These are phyloP conservation scores for Leucophenga maculata DNA, from an alignment of 2,888 invertebrate genomes.

Conservation along the genomic window DNA sequence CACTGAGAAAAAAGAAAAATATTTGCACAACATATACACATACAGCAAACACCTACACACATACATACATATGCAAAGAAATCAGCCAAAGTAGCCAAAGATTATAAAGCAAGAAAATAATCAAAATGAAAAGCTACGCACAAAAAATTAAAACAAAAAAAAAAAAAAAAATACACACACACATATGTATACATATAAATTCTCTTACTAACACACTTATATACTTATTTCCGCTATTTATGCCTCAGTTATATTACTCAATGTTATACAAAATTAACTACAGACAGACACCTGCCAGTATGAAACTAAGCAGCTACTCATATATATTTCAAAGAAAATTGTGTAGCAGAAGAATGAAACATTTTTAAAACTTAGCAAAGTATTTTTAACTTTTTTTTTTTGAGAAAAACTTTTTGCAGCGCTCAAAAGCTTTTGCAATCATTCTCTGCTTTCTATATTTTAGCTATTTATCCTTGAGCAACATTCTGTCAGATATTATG, in stretches of 20 bases:
- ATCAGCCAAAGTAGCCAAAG: too few relatives aligned
- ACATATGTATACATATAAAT: too few relatives aligned
- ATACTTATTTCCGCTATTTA: background rate
- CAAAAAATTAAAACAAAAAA: too few relatives aligned
- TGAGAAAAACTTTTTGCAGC: slow-evolving; percentile 23
- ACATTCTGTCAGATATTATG: too few relatives aligned
- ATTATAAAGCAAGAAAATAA: background rate
- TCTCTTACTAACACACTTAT: too few relatives aligned
- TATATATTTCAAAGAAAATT: slow-evolving; percentile 22
- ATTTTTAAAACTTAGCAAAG: background rate
- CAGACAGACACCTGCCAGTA: slow-evolving; percentile 62
- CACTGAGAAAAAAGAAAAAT: background rate
- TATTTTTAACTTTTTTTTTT: slow-evolving; percentile 46
- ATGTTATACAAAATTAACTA: slow-evolving; percentile 60
- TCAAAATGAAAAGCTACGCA: slow-evolving; percentile 18
- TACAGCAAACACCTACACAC: slow-evolving; percentile 38
- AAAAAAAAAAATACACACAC: background rate
- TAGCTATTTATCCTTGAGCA: too few relatives aligned
- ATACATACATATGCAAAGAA: slow-evolving; percentile 31
- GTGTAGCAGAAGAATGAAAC: background rate
- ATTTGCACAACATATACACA: background rate
- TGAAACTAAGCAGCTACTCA: background rate
- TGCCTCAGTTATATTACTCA: slow-evolving; percentile 29
- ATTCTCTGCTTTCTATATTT: slow-evolving; percentile 59
- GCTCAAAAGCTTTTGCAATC: slow-evolving; percentile 44